Base-by-base conservation (phyloP, 2,797 vertebrate species). In the Periophthalmus magnuspinnatus region DNA sequence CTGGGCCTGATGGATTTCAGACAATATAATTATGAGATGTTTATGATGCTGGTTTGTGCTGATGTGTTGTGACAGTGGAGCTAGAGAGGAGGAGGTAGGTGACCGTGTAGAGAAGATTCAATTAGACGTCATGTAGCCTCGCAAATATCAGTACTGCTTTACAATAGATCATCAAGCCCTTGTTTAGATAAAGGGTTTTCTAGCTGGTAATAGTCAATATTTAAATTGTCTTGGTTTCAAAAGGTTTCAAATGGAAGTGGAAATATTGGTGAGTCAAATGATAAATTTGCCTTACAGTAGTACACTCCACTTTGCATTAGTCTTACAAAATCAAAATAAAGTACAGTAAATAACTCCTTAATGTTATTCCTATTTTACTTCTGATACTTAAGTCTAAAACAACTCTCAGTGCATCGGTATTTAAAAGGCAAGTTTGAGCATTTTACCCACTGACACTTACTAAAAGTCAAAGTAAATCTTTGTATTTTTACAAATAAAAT, bases 1-100 rank as follows among this genome's bases (percentile, higher is more conserved):
- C 55, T 24, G 32, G 61, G 55, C 33, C 50, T 36, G 63, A 61
- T 65, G 50, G 45, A 55, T 8, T 41, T 65, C 32, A 61, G 36
- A 68, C 22, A 65, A 19, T 66, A 33, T 72, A 71, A 82, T 79
- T 11, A 77, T 65, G 55, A 71, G 28, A 70, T 64, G 57, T 47
- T 67, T 71, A 68, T 71, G 57, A 78, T 65, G 65, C 32, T 65
- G 16, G 38, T 71, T 54, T 60, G 33, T 68, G 67, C 41, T 73
- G 22, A 69, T 65, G 68, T 36, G 63, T 59, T 38, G 61, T 76
- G 64, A 77, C 41, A 13, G 8, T 57, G 33, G 52, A 60, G 28
- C 67, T 71, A 14, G 41, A 45, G 41, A 33, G 32, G 64, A 6
- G 9, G 50, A 54, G 45, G 69, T 9, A 9, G 3, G 21, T 57